Percentiles rank a stretch among this genome's conserved stretches.
phyloP scores from a whole-genome alignment of 1,140 invertebrate genomes.

The Saxidomus purpurata region DNA sequence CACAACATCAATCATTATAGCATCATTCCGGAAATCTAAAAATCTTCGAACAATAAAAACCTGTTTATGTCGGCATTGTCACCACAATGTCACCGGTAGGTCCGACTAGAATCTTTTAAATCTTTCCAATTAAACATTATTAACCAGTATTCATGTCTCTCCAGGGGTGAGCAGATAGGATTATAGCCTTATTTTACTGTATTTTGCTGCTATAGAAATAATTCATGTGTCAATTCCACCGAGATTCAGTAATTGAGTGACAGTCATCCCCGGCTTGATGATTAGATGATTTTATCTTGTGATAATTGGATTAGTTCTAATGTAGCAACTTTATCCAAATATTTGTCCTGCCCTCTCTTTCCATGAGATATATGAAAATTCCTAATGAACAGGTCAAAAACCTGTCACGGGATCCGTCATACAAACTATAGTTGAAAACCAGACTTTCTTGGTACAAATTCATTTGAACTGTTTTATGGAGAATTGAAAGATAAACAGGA shows the following conservation, averaged over 20 bases:
- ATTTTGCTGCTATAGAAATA: background rate
- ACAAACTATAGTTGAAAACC: background rate
- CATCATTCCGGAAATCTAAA: too few species aligned
- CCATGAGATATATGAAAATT: background rate
- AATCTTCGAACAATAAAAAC: too few species aligned
- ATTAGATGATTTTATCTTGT: constrained; percentile 15
- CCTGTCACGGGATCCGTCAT: background rate
- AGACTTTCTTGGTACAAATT: too few species aligned
- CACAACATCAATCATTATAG: too few species aligned
- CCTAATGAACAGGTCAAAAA: background rate
- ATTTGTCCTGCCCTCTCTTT: background rate
- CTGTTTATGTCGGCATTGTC: too few species aligned
- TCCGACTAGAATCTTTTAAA: background rate
- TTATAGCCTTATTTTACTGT: constrained; percentile 6
- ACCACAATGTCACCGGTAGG: background rate
- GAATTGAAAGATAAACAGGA: too few species aligned
- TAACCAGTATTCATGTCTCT: background rate
- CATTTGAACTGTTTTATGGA: too few species aligned
- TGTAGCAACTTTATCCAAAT: background rate
- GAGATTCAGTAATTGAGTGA: constrained; percentile 2
- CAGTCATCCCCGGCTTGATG: background rate
- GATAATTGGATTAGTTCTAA: constrained; percentile 24
- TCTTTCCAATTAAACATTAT: background rate
- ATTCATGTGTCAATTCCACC: background rate
- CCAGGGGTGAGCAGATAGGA: background rate